These are phyloP conservation scores for Chironomus tentans DNA, from an alignment of 2,888 invertebrate genomes.

Conservation along the genomic window DNA sequence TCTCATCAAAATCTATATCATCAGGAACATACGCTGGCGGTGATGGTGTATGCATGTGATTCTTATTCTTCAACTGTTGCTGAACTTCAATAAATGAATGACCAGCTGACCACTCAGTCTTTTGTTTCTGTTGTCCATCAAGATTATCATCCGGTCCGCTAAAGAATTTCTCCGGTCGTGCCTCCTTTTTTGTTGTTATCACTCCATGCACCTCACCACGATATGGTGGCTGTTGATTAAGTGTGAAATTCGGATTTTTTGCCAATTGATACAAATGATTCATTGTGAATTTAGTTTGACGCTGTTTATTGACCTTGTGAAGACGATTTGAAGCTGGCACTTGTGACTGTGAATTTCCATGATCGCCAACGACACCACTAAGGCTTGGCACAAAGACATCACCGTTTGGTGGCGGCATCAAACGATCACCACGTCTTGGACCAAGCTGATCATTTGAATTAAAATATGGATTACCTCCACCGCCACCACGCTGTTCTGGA, in stretches of 20 bases:
- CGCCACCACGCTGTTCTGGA: slow-evolving; percentile 7
- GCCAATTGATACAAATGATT: neutral
- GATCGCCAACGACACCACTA: neutral
- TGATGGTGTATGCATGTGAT: slow-evolving; percentile 13
- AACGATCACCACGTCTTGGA: neutral
- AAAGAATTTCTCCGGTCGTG: neutral
- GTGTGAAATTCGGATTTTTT: neutral
- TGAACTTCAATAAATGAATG: neutral
- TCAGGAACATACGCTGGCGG: slow-evolving; percentile 8
- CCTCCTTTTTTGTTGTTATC: neutral
- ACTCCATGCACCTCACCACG: neutral
- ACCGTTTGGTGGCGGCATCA: neutral
- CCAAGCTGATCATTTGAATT: slow-evolving; percentile 3
- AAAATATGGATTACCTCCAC: neutral
- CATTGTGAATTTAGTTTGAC: neutral
- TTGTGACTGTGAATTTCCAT: neutral
- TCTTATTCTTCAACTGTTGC: neutral
- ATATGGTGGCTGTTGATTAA: neutral
- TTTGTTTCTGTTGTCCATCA: neutral
- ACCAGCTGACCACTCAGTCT: neutral
- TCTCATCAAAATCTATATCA: slow-evolving; percentile 18
- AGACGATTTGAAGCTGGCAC: slow-evolving; percentile 15
- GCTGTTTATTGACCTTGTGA: slow-evolving; percentile 4
- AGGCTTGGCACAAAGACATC: neutral
- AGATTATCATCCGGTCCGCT: neutral